These are phyloP conservation scores for Papilio aristodemus DNA, from an alignment of 1,140 invertebrate species.

Conservation along the genomic window DNA sequence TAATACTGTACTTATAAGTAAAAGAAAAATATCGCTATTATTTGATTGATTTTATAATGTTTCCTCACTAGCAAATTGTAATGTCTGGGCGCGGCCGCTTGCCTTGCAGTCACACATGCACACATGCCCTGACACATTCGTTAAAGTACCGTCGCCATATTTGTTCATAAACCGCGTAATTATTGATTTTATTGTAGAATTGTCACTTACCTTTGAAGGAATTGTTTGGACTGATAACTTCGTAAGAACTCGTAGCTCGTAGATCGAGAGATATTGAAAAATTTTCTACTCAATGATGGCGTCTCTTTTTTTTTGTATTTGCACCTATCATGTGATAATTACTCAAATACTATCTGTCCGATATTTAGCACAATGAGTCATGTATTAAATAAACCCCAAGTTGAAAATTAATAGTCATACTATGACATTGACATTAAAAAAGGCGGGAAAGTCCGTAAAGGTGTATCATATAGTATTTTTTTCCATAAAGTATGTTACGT, in stretches of 20 bases:
- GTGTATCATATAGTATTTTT: no score
- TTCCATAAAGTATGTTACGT: no score
- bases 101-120: conserved; percentile 54
- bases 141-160: conserved; percentile 40
- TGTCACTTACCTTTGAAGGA: not conserved
- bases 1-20: not conserved
- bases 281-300: not conserved
- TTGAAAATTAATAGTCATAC: no score
- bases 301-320: no score
- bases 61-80: conserved; percentile 40
- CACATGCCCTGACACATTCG: conserved; percentile 47
- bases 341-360: no score
- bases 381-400: no score
- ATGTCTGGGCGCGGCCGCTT: conserved; percentile 51
- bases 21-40: not conserved
- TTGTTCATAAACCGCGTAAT: conserved; percentile 26
- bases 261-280: not conserved
- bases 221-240: not conserved
- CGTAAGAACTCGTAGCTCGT: not conserved
- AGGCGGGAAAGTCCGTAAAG: no score
- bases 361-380: no score
- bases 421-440: no score
- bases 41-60: not conserved
- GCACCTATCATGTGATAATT: no score
- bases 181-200: conserved; percentile 20